phyloP scores from a whole-genome alignment of 2,113 vertebrate species.

The Prunella fulvescens region DNA sequence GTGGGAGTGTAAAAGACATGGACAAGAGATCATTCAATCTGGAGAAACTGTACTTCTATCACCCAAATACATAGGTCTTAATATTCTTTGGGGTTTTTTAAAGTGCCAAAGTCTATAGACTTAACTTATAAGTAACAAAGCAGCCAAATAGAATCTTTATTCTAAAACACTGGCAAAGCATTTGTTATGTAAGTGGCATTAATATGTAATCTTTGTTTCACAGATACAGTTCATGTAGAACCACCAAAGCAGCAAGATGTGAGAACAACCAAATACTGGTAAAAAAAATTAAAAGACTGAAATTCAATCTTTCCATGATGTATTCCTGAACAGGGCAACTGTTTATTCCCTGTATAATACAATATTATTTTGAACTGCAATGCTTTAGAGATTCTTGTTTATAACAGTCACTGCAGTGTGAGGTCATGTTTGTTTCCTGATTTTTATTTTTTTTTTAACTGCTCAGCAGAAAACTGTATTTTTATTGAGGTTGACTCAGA shows the following conservation, averaged over 20 bases:
- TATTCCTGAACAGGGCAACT: slow-evolving; percentile 56
- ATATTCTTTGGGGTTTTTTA: background rate
- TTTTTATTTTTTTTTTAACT: background rate
- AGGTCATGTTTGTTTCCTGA: slow-evolving; percentile 39
- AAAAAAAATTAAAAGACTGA: slow-evolving; percentile 45
- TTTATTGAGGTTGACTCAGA: slow-evolving; percentile 13
- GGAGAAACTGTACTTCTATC: background rate
- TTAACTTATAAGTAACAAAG: background rate
- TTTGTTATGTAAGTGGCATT: background rate
- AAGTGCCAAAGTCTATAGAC: background rate
- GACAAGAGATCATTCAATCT: background rate
- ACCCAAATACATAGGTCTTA: background rate
- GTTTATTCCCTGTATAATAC: slow-evolving; percentile 56
- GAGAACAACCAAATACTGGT: slow-evolving; percentile 78
- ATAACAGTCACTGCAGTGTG: slow-evolving; percentile 63
- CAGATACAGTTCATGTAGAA: slow-evolving; percentile 96
- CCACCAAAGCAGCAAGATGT: slow-evolving; percentile 75
- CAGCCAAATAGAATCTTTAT: background rate
- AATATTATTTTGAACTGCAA: slow-evolving; percentile 46
- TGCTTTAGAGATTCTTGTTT: slow-evolving; percentile 66
- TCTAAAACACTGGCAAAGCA: background rate
- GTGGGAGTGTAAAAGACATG: background rate
- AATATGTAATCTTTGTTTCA: slow-evolving; percentile 41
- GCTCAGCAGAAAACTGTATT: slow-evolving; percentile 10
- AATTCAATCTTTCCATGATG: slow-evolving; percentile 30